Evolutionary conservation across 2,797 vertebrate genomes (phyloP).

Genomic region (Carcharodon carcharias): DNA sequence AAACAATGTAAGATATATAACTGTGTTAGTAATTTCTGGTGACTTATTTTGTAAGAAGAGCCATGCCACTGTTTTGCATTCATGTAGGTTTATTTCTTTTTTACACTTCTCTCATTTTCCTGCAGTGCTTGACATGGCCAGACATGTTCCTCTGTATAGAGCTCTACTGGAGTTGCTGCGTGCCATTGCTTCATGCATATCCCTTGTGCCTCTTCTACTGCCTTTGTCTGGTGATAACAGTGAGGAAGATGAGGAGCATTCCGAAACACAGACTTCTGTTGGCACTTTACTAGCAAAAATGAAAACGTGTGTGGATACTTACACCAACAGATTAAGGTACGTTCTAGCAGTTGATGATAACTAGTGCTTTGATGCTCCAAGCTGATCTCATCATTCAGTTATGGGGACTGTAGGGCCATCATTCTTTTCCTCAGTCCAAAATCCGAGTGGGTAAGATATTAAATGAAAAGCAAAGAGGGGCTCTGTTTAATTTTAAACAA

Average conservation of each 20-base stretch:
- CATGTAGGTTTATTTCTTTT: neutral
- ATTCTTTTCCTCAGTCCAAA: neutral
- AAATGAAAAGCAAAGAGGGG: neutral
- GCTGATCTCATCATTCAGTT: neutral
- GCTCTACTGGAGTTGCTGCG: slow-evolving; percentile 87
- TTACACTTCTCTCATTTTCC: neutral
- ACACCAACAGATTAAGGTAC: slow-evolving; percentile 92
- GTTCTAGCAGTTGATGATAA: neutral
- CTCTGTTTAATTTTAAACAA: neutral
- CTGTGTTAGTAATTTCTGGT: neutral
- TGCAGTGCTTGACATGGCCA: slow-evolving; percentile 92
- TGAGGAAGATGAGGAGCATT: slow-evolving; percentile 73
- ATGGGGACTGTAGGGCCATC: neutral
- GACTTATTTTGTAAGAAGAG: neutral
- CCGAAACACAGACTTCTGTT: slow-evolving; percentile 86
- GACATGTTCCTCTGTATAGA: slow-evolving; percentile 90
- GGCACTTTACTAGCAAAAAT: slow-evolving; percentile 94
- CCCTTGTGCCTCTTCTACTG: slow-evolving; percentile 84
- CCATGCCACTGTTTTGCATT: neutral
- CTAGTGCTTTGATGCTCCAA: neutral
- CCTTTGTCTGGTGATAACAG: slow-evolving; percentile 75
- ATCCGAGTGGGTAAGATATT: neutral
- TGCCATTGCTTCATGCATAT: slow-evolving; percentile 83
- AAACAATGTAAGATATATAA: neutral
- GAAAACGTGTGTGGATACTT: slow-evolving; percentile 98